Evolutionary conservation across 2,888 invertebrate species (phyloP).

Genomic region (Clostera curtula): DNA sequence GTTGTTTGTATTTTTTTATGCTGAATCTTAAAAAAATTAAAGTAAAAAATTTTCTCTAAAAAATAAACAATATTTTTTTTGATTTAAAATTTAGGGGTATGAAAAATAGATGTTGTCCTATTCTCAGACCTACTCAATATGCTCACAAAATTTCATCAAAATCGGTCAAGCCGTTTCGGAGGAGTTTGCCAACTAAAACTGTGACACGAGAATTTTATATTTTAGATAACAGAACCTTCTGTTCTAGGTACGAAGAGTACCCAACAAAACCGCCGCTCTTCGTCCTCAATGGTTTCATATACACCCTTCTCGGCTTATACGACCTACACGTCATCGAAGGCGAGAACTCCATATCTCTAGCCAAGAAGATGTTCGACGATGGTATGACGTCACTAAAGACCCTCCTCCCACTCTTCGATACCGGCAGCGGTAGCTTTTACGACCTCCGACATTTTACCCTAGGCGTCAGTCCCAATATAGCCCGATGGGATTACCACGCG

Average conservation of each 20-base stretch:
- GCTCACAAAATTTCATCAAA: no score
- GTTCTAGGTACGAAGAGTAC: conserved; percentile 95
- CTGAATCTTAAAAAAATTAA: no score
- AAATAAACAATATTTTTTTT: no score
- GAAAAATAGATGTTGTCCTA: no score
- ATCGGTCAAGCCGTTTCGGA: no score
- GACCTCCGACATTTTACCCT: conserved; percentile 95
- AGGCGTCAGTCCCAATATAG: conserved; percentile 93
- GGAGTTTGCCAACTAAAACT: no score
- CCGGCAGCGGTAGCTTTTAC: conserved; percentile 96
- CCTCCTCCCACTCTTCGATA: conserved; percentile 93
- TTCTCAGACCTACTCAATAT: no score
- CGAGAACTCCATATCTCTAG: conserved; percentile 79
- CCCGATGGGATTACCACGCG: conserved; percentile 99
- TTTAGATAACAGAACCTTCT: no score
- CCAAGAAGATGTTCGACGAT: conserved; percentile 85
- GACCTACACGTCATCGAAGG: conserved; percentile 91
- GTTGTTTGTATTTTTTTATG: no score
- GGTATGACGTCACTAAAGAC: conserved; percentile 91
- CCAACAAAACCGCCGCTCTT: conserved; percentile 96
- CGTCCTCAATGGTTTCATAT: conserved; percentile 98
- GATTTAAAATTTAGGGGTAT: no score
- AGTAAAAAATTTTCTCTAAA: no score
- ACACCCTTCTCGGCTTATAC: conserved; percentile 95
- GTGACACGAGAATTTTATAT: no score